These are phyloP conservation scores for Loripinus fragilis DNA, from an alignment of 2,888 invertebrate genomes.

Conservation along the genomic window DNA sequence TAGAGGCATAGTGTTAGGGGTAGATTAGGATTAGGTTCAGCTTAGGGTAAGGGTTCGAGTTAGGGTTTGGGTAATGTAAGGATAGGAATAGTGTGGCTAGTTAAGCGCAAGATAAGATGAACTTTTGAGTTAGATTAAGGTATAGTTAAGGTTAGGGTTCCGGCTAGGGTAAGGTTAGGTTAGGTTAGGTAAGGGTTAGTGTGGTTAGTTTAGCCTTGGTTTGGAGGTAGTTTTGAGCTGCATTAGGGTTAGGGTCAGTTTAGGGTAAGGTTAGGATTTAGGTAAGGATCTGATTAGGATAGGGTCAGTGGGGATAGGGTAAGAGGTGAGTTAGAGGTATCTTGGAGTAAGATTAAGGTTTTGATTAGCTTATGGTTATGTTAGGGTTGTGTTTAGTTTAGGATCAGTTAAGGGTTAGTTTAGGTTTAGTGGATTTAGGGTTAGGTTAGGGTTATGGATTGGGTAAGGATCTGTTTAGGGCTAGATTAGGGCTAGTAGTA, in stretches of 20 bases:
- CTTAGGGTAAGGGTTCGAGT: slow-evolving; percentile 46
- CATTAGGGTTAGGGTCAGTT: slow-evolving; percentile 51
- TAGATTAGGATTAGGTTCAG: slow-evolving; percentile 46
- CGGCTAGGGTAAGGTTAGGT: slow-evolving; percentile 60
- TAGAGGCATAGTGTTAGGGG: too few species aligned
- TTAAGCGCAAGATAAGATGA: too few species aligned
- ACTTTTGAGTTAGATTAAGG: too few species aligned
- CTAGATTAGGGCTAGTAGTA: slow-evolving; percentile 31
- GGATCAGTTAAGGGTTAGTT: slow-evolving; percentile 36
- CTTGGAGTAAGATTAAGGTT: slow-evolving; percentile 49
- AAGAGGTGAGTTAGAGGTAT: slow-evolving; percentile 57
- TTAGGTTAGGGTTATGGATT: slow-evolving; percentile 51
- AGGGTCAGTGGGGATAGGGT: too few species aligned
- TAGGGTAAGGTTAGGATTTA: slow-evolving; percentile 43
- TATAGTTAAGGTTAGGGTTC: slow-evolving; percentile 50
- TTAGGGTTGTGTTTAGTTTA: slow-evolving; percentile 44
- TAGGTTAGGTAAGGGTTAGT: slow-evolving; percentile 53
- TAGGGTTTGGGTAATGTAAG: slow-evolving; percentile 58
- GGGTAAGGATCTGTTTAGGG: slow-evolving; percentile 41
- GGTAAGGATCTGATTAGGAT: slow-evolving; percentile 53
- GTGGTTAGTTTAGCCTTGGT: slow-evolving; percentile 23
- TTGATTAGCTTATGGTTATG: slow-evolving; percentile 51
- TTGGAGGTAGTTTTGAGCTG: slow-evolving; percentile 49
- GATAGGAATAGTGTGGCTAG: too few species aligned
- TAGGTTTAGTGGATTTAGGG: slow-evolving; percentile 45